Evolutionary conservation across 2,888 invertebrate genomes (phyloP).

Genomic region (Temnothorax unifasciatus): DNA sequence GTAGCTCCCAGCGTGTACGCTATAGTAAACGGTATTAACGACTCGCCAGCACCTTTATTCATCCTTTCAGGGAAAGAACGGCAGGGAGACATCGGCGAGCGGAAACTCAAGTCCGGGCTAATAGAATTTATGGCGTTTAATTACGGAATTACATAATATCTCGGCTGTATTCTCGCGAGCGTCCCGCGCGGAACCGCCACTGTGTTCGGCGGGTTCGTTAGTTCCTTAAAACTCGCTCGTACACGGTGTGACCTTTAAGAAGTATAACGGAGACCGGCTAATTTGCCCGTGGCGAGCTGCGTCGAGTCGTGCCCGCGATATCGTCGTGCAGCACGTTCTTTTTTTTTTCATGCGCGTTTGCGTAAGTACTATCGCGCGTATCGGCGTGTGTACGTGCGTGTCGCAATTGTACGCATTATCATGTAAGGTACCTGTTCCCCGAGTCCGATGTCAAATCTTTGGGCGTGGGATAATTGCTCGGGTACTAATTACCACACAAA

Average conservation of each 20-base stretch:
- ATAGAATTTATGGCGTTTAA: constrained; percentile 41
- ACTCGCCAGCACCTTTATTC: background rate
- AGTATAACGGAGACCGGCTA: constrained; percentile 50
- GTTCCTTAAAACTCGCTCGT: constrained; percentile 43
- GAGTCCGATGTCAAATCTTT: constrained; percentile 83
- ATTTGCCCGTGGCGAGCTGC: constrained; percentile 53
- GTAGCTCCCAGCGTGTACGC: background rate
- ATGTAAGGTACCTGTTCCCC: constrained; percentile 76
- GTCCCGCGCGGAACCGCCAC: constrained; percentile 32
- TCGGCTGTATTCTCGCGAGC: constrained; percentile 32
- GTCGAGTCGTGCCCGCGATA: constrained; percentile 24
- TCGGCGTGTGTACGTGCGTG: constrained; percentile 40
- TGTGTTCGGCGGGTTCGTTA: constrained; percentile 22
- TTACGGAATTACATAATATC: constrained; percentile 47
- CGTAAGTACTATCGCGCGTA: constrained; percentile 41
- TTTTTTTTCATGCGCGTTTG: constrained; percentile 52
- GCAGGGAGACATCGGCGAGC: constrained; percentile 9
- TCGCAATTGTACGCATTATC: constrained; percentile 52
- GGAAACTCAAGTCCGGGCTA: constrained; percentile 18
- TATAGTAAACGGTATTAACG: constrained; percentile 17
- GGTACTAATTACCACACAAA: background rate
- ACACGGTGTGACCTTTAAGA: constrained; percentile 49
- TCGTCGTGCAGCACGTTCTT: constrained; percentile 63
- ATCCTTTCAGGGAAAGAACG: background rate
- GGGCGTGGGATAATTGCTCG: constrained; percentile 82